Evolutionary conservation across 1,140 invertebrate species (phyloP).

Genomic region (Hylyphantes graminicola): DNA sequence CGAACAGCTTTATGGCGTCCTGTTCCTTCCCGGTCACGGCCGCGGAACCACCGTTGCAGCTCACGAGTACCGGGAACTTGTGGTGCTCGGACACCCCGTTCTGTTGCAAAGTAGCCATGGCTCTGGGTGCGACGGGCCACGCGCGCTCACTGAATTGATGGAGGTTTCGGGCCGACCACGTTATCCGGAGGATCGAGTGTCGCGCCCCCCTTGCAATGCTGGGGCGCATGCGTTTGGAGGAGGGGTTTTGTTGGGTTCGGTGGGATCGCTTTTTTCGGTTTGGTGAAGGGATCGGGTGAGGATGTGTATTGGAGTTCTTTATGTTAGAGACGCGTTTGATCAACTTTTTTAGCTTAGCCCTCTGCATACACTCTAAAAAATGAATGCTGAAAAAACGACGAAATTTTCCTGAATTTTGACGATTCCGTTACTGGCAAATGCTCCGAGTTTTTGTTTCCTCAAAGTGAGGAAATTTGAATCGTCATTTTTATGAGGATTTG

Average conservation of each 20-base stretch:
- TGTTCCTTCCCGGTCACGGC: conserved; percentile 67
- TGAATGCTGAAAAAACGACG: too few species aligned
- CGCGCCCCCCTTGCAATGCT: conserved; percentile 13
- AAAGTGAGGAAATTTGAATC: too few species aligned
- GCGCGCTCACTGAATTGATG: conserved; percentile 43
- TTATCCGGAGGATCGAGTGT: conserved; percentile 7
- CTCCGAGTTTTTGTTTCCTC: too few species aligned
- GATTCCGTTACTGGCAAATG: too few species aligned
- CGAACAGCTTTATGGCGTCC: conserved; percentile 85
- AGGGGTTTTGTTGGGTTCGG: background rate
- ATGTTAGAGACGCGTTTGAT: too few species aligned
- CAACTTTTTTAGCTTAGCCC: too few species aligned
- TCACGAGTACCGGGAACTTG: conserved; percentile 1
- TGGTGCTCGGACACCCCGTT: conserved; percentile 54
- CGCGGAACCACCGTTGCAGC: background rate
- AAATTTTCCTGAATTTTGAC: too few species aligned
- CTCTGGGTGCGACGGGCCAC: conserved; percentile 44
- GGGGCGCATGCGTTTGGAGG: background rate
- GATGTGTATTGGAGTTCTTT: too few species aligned
- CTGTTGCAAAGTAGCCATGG: conserved; percentile 58
- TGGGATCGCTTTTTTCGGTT: background rate
- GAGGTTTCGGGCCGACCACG: background rate
- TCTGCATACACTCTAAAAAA: too few species aligned
- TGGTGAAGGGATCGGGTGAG: background rate
- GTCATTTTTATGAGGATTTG: too few species aligned